Conservation (phyloP, 1,140 invertebrate genomes). For the Magallana angulata region DNA sequence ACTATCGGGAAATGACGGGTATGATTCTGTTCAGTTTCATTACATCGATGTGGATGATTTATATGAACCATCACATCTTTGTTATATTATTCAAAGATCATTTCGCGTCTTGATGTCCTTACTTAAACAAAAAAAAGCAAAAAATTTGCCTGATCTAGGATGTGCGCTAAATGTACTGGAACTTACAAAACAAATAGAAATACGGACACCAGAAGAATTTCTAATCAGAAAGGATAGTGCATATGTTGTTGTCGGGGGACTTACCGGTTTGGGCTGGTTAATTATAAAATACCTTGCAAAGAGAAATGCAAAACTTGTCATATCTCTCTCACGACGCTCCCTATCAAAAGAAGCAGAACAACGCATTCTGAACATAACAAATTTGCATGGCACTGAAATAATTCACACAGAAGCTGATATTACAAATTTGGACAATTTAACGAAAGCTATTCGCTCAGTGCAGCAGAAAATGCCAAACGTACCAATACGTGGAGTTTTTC, state of each 20-base stretch:
- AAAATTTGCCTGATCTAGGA: background rate
- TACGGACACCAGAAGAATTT: background rate
- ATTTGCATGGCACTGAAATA: slow-evolving; percentile 3
- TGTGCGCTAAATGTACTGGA: background rate
- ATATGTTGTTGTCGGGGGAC: slow-evolving; percentile 64
- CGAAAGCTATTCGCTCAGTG: background rate
- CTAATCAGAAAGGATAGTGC: slow-evolving; percentile 45
- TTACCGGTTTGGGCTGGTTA: slow-evolving; percentile 63
- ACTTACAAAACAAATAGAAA: background rate
- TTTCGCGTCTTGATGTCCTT: background rate
- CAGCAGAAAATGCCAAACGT: background rate
- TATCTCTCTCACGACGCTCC: background rate
- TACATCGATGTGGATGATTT: background rate
- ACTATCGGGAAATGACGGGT: background rate
- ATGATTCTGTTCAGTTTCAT: background rate
- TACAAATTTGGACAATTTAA: background rate
- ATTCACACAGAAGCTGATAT: slow-evolving; percentile 19
- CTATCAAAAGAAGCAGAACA: background rate
- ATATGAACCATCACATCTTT: background rate
- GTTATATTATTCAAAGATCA: background rate
- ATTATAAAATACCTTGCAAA: slow-evolving; percentile 61
- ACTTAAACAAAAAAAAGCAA: background rate
- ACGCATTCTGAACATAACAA: background rate
- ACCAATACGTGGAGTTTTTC: slow-evolving; percentile 22
- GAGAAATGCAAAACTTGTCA: slow-evolving; percentile 48